phyloP scores from a whole-genome alignment of 2,888 invertebrate species.

The Antheraea assamensis region DNA sequence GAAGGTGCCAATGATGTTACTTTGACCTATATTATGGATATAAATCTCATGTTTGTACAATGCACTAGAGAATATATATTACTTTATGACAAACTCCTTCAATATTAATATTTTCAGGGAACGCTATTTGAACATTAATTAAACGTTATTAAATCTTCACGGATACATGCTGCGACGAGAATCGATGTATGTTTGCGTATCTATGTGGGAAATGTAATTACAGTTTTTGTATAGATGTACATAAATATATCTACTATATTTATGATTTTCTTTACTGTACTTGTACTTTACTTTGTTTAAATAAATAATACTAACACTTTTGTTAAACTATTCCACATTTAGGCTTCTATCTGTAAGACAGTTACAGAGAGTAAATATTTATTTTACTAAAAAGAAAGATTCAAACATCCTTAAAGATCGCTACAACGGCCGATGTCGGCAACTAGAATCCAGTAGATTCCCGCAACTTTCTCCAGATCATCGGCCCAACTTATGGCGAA shows the following conservation, averaged over 20 bases:
- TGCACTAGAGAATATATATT: not conserved
- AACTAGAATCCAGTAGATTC: too few species aligned
- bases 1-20: not conserved
- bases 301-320: too few species aligned
- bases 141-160: not conserved
- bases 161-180: conserved; percentile 7
- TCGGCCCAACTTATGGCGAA: too few species aligned
- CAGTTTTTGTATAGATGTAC: not conserved
- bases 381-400: too few species aligned
- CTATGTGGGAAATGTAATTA: not conserved
- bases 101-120: not conserved
- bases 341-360: too few species aligned
- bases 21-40: not conserved
- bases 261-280: not conserved
- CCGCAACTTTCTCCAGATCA: too few species aligned
- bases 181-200: not conserved
- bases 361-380: too few species aligned
- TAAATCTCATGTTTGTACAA: not conserved
- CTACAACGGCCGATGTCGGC: too few species aligned
- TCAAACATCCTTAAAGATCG: too few species aligned
- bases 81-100: not conserved
- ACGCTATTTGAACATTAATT: not conserved
- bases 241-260: not conserved
- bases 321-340: too few species aligned
- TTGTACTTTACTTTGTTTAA: too few species aligned